phyloP scores from a whole-genome alignment of 2,797 vertebrate species.

The Tamandua tetradactyla region DNA sequence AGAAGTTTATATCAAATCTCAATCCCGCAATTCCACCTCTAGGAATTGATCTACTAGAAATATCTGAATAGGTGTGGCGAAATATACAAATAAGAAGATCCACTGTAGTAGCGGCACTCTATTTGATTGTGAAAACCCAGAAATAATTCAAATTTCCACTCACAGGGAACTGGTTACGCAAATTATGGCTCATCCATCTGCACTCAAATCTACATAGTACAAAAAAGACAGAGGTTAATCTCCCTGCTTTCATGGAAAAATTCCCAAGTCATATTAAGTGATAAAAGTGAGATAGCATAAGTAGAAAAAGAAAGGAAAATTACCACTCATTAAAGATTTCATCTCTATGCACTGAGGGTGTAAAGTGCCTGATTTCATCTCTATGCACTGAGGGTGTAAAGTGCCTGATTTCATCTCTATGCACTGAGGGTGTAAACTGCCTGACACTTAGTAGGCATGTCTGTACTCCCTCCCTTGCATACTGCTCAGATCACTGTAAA shows the following conservation, averaged over 20 bases:
- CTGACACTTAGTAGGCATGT: not conserved
- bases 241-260: not conserved
- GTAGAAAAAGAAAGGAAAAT: conserved; percentile 42
- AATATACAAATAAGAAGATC: not conserved
- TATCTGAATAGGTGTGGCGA: not conserved
- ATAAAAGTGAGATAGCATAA: conserved; percentile 21
- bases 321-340: not conserved
- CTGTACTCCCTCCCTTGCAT: not conserved
- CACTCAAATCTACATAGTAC: not conserved
- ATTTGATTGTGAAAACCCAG: not conserved
- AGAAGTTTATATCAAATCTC: not conserved
- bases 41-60: not conserved
- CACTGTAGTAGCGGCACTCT: not conserved
- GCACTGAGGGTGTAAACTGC: not conserved
- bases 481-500: not conserved
- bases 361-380: not conserved
- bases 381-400: not conserved
- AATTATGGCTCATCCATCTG: not conserved
- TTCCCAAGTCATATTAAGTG: not conserved
- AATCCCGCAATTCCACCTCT: not conserved
- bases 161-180: not conserved
- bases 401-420: not conserved
- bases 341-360: not conserved
- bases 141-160: conserved; percentile 23
- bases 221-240: conserved; percentile 37